These are phyloP conservation scores for Aurelia aurita DNA, from an alignment of 30 jellyfish, hydroid and myxozoan species.

Conservation along the genomic window DNA sequence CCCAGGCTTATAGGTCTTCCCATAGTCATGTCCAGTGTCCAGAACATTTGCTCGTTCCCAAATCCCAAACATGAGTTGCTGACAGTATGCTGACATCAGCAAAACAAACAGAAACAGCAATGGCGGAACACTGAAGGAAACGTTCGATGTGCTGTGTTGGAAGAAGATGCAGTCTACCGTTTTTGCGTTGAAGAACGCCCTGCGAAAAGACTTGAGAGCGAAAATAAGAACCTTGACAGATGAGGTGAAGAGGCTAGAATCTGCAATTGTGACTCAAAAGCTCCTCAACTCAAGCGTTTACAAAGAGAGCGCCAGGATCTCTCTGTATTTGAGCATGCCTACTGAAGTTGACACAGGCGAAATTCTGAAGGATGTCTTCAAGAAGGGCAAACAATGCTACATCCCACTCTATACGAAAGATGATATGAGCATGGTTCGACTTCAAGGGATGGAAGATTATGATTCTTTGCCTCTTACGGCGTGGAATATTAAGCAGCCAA, in stretches of 20 bases:
- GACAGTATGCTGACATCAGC: no score
- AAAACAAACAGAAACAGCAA: no score
- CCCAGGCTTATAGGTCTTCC: no score
- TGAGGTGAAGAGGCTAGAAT: slow-evolving; percentile 67
- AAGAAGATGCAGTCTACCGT: slow-evolving; percentile 61
- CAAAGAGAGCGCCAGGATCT: slow-evolving; percentile 56
- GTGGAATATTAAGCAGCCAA: slow-evolving; percentile 98
- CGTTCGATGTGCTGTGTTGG: no score
- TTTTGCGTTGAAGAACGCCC: slow-evolving; percentile 71
- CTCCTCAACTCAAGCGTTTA: slow-evolving; percentile 56
- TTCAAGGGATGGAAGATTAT: slow-evolving; percentile 78
- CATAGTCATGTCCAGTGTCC: no score
- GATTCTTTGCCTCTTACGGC: slow-evolving; percentile 86
- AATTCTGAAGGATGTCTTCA: slow-evolving; percentile 51
- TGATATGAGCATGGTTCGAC: slow-evolving; percentile 88
- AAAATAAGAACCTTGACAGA: slow-evolving; percentile 55
- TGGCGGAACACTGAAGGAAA: no score
- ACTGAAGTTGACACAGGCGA: slow-evolving; percentile 84
- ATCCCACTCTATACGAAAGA: slow-evolving; percentile 85
- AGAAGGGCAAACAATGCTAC: slow-evolving; percentile 67
- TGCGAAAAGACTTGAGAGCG: slow-evolving; percentile 79
- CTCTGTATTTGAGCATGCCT: slow-evolving; percentile 90
- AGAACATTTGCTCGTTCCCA: no score
- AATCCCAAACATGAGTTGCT: no score
- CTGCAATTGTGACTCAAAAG: slow-evolving; percentile 62